Base-by-base conservation (phyloP, 2,888 invertebrate genomes). In the Cryptocephalus primarius region DNA sequence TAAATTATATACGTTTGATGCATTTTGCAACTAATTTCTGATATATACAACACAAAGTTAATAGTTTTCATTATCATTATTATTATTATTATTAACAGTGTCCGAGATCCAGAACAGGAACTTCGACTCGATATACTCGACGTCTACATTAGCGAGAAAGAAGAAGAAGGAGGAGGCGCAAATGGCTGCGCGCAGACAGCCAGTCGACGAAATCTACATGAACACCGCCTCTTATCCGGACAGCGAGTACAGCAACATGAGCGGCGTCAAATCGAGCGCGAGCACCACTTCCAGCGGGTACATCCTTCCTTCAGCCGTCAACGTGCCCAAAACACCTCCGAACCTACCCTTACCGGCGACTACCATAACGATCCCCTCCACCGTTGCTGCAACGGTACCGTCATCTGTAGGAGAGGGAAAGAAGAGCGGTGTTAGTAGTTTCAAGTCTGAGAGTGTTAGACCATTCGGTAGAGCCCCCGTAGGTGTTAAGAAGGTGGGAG, bases 51-150 rank as follows among this genome's bases (percentile, higher is more conserved):
- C n/a, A n/a, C n/a, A n/a, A n/a, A n/a, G n/a, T n/a, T n/a, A n/a
- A n/a, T n/a, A n/a, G n/a, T n/a, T n/a, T n/a, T n/a, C n/a, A n/a
- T n/a, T n/a, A n/a, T n/a, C n/a, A n/a, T n/a, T n/a, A n/a, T n/a
- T n/a, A n/a, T 22, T 4, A 22, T 22, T 22, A 4, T 22, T 2
- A 22, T 22, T 22, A 4, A 22, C 22, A 22, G 90, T 91, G 0
- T 82, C 82, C 39, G 91, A 91, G 68, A 90, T 91, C 60, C 88
- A 90, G 59, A 85, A 84, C 58, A 74, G 88, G 33, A 90, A 90
- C 64, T 83, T 86, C 34, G 89, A 90, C 58, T 89, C 89, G 0
- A 88, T 91, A 55, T 91, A 91, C 64, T 88, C 88, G 0, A 83
- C 85, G 0, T 82, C 85, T 1, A 85, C 84, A 0, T 67, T 86